phyloP scores from a whole-genome alignment of 2,113 vertebrate genomes.

The Dolichallabes microphthalmus region DNA sequence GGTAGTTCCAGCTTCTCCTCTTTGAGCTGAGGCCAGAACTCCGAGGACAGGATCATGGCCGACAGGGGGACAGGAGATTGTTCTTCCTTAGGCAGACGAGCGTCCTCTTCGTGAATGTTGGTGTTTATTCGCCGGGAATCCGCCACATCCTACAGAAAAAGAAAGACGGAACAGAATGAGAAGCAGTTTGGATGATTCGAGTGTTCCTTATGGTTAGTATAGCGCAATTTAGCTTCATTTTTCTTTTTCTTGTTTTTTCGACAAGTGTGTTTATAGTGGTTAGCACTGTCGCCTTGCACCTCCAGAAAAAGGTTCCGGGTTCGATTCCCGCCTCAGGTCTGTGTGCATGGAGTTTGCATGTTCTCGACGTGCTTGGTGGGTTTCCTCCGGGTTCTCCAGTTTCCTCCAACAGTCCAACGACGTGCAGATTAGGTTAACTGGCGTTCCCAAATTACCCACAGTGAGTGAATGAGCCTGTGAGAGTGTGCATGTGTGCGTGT shows the following conservation, averaged over 20 bases:
- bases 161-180: background rate
- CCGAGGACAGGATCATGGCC: constrained; percentile 88
- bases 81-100: constrained; percentile 81
- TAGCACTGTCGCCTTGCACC: too few species aligned
- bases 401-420: too few species aligned
- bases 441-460: too few species aligned
- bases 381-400: too few species aligned
- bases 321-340: too few species aligned
- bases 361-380: too few species aligned
- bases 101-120: constrained; percentile 91
- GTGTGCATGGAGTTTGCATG: too few species aligned
- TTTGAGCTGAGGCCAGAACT: constrained; percentile 96
- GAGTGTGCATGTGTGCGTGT: too few species aligned
- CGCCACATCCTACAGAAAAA: constrained; percentile 83
- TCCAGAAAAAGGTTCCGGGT: too few species aligned
- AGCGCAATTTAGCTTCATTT: background rate
- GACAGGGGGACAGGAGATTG: constrained; percentile 80
- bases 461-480: too few species aligned
- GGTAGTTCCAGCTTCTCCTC: constrained; percentile 97
- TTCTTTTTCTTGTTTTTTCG: background rate
- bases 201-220: background rate
- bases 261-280: background rate
- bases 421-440: too few species aligned
- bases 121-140: constrained; percentile 92
- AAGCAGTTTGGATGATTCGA: background rate